Base-by-base conservation (phyloP, 2,888 invertebrate genomes). In the Neoascia interrupta region DNA sequence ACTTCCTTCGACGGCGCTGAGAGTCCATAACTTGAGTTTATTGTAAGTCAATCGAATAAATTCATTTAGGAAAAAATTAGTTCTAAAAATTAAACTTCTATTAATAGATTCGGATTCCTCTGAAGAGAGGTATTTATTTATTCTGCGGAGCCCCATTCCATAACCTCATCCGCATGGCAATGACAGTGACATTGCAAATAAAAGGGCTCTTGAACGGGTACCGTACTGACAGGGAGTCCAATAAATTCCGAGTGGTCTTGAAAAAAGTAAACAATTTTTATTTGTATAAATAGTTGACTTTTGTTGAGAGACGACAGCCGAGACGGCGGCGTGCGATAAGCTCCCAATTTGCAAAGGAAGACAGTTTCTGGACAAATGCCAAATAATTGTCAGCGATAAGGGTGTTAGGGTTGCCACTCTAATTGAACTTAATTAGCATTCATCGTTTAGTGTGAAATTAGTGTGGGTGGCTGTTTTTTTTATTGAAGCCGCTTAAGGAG, bases 241-340 rank as follows among this genome's bases (percentile, higher is more conserved):
- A 74, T 74, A 68, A 47, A 53, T 61, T 53, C 13, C 41, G 8
- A 43, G 47, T 61, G 72, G 31, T 53, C n/a, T n/a, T n/a, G n/a
- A n/a, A n/a, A n/a, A n/a, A n/a, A n/a, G n/a, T n/a, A n/a, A n/a
- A n/a, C n/a, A n/a, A n/a, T n/a, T n/a, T n/a, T n/a, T n/a, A n/a
- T n/a, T n/a, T n/a, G n/a, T n/a, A n/a, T n/a, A n/a, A n/a, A n/a
- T n/a, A n/a, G n/a, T n/a, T n/a, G n/a, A n/a, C n/a, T n/a, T n/a
- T n/a, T n/a, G n/a, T n/a, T n/a, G n/a, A n/a, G n/a, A n/a, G n/a
- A n/a, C n/a, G n/a, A n/a, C n/a, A n/a, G n/a, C n/a, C 53, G 37
- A 34, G 31, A 2, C 31, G 8, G 26, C 26, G n/a, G 2, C 8
- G 8, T 31, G 10, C 8, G 31, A 31, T 31, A 31, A 31, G 8